Conservation (phyloP, 2,888 invertebrate species). For the Hypolimnas misippus region DNA sequence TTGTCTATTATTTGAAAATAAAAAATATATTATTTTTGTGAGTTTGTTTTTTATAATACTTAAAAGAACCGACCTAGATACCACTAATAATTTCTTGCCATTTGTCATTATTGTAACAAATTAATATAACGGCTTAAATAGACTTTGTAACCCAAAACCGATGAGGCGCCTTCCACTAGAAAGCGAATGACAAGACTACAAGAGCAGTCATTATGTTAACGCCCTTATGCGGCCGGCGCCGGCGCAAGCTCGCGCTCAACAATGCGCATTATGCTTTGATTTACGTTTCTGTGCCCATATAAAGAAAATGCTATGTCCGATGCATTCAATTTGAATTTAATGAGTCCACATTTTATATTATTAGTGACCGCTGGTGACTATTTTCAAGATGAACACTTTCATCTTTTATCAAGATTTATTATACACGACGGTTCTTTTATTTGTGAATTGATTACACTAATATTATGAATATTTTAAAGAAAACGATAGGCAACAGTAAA, state of each 20-base stretch:
- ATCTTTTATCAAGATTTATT: constrained; percentile 2
- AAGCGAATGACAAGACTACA: constrained; percentile 18
- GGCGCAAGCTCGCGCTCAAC: constrained; percentile 54
- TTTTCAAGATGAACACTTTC: constrained; percentile 6
- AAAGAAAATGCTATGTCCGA: constrained; percentile 42
- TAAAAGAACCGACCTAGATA: background rate
- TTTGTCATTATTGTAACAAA: background rate
- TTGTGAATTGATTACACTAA: background rate
- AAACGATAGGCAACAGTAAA: too few relatives aligned
- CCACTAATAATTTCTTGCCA: background rate
- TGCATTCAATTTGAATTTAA: constrained; percentile 42
- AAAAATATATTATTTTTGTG: too few relatives aligned
- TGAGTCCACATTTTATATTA: constrained; percentile 39
- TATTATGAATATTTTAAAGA: background rate
- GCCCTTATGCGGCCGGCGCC: constrained; percentile 60
- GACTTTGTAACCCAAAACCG: background rate
- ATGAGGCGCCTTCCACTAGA: constrained; percentile 7
- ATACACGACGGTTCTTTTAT: background rate
- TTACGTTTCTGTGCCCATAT: constrained; percentile 45
- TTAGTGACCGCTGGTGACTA: constrained; percentile 22
- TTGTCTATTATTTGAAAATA: too few relatives aligned
- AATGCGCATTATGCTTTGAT: constrained; percentile 49
- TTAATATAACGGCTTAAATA: background rate
- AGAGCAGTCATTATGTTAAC: constrained; percentile 29
- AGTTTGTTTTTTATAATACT: too few relatives aligned